Percentiles rank a stretch among this genome's conserved stretches.
These are phyloP conservation scores for Elmis aenea DNA, from an alignment of 2,888 invertebrate species.

Conservation along the genomic window DNA sequence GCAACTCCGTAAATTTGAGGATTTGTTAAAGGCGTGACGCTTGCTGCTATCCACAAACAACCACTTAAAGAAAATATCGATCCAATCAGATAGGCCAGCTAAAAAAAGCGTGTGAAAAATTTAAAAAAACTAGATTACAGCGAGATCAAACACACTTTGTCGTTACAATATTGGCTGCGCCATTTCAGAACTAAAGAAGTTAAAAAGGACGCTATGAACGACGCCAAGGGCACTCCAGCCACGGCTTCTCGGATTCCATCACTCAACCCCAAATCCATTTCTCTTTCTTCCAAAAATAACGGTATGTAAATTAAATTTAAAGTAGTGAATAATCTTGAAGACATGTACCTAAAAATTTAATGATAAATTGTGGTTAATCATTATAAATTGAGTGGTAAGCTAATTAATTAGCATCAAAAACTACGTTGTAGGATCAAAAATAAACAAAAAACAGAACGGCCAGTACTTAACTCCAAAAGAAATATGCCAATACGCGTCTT, in stretches of 20 bases:
- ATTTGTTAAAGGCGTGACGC: conserved; percentile 13
- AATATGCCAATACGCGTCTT: no score
- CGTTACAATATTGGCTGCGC: conserved; percentile 58
- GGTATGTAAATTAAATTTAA: conserved; percentile 85
- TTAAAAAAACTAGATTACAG: no score
- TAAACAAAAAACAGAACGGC: no score
- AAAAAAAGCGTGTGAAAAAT: conserved; percentile 22
- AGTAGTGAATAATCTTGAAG: conserved; percentile 82
- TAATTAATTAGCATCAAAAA: no score
- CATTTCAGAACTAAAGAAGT: conserved; percentile 70
- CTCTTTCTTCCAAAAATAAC: conserved; percentile 72
- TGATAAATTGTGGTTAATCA: no score
- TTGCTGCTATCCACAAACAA: conserved; percentile 40
- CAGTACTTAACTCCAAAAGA: no score
- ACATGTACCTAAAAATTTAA: conserved; percentile 85
- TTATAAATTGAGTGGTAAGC: no score
- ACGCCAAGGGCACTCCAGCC: conserved; percentile 73
- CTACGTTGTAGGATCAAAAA: no score
- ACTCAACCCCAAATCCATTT: conserved; percentile 32
- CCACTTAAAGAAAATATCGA: conserved; percentile 57
- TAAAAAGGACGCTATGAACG: conserved; percentile 72
- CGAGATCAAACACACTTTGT: conserved; percentile 60
- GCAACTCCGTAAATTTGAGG: conserved; percentile 40
- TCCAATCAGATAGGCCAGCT: conserved; percentile 63
- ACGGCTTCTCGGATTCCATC: conserved; percentile 53